Conservation (phyloP, 2,113 vertebrate genomes). For the Chloroceryle aenea region DNA sequence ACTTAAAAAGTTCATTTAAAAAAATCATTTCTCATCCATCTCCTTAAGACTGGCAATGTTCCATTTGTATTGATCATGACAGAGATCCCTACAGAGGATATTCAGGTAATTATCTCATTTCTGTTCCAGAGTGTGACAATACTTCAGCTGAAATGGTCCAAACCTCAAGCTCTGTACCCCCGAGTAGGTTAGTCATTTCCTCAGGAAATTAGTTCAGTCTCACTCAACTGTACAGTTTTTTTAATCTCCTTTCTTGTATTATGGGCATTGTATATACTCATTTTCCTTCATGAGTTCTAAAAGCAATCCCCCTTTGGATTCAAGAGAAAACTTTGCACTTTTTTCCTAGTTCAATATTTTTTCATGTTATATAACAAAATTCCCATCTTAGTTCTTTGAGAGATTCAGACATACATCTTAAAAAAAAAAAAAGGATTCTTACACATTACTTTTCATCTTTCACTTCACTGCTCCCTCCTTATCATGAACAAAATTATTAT, state of each 20-base stretch:
- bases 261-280: background rate
- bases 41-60: background rate
- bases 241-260: background rate
- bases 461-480: background rate
- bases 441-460: background rate
- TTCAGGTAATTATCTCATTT: background rate
- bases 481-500: background rate
- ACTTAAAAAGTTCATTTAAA: background rate
- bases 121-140: background rate
- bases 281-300: background rate
- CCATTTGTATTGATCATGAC: background rate
- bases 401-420: background rate
- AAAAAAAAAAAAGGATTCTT: background rate
- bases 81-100: background rate
- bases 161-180: background rate
- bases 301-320: background rate
- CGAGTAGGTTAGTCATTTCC: background rate
- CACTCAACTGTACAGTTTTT: background rate
- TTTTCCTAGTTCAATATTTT: background rate
- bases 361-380: background rate
- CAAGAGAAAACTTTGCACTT: background rate
- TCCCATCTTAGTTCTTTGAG: background rate
- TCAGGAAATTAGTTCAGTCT: background rate
- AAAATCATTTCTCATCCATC: background rate
- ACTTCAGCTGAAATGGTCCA: background rate